These are phyloP conservation scores for Phyto melanocephala DNA, from an alignment of 2,888 invertebrate species.

Conservation along the genomic window DNA sequence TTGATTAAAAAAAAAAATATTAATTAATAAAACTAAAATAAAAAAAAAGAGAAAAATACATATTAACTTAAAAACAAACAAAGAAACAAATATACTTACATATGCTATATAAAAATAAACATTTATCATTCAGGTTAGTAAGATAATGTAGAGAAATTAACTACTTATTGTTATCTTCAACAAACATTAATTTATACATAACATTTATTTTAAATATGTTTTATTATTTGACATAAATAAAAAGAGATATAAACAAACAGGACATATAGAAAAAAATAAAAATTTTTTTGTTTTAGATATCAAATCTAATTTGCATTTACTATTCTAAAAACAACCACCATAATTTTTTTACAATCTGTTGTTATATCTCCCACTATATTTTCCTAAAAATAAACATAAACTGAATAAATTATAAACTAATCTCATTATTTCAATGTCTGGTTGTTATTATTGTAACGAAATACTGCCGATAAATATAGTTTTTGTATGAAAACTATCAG, in stretches of 20 bases:
- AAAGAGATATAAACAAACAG: not conserved
- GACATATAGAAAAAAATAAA: not conserved
- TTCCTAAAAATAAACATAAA: too few relatives aligned
- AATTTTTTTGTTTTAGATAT: constrained; percentile 28
- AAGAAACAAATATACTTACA: too few relatives aligned
- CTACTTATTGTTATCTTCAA: too few relatives aligned
- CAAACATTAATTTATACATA: too few relatives aligned
- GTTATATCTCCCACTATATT: not conserved
- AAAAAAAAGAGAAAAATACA: too few relatives aligned
- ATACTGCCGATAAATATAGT: too few relatives aligned
- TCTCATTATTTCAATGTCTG: too few relatives aligned
- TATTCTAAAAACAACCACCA: constrained; percentile 23
- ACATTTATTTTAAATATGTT: not conserved
- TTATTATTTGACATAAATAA: not conserved
- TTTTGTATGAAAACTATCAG: too few relatives aligned
- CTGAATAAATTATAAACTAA: too few relatives aligned
- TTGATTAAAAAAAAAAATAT: constrained; percentile 49
- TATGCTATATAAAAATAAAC: constrained; percentile 17
- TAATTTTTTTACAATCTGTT: constrained; percentile 20
- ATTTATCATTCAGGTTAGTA: constrained; percentile 50
- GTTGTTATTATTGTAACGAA: too few relatives aligned
- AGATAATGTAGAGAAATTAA: constrained; percentile 23
- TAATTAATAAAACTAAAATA: constrained; percentile 43
- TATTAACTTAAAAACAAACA: not conserved
- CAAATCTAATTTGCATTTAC: constrained; percentile 51